These are phyloP conservation scores for Gobiocypris rarus DNA, from an alignment of 2,113 vertebrate genomes.

Conservation along the genomic window DNA sequence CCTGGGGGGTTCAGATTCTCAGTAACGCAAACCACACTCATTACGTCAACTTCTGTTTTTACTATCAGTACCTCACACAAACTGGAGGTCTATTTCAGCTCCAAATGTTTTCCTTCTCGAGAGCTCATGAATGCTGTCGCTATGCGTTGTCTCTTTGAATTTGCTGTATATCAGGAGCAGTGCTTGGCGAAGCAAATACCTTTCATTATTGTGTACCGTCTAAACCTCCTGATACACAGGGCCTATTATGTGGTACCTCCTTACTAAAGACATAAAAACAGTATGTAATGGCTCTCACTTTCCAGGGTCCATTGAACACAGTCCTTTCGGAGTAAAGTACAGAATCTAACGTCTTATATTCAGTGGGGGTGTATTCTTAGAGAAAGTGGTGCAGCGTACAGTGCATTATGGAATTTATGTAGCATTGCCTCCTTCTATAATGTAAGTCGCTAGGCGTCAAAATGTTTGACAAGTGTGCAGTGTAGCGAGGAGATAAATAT, in stretches of 20 bases:
- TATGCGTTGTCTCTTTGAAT: conserved; percentile 25
- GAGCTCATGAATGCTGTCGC: conserved; percentile 18
- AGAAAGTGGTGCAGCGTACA: not conserved
- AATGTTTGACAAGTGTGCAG: conserved; percentile 19
- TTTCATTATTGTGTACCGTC: conserved; percentile 28
- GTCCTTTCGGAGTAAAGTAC: not conserved
- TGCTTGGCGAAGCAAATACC: conserved; percentile 10
- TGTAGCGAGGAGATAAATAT: not conserved
- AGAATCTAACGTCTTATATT: conserved; percentile 17
- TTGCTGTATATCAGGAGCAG: conserved; percentile 10
- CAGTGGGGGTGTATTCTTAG: conserved; percentile 17
- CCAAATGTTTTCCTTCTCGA: conserved; percentile 33
- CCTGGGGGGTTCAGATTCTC: conserved; percentile 23
- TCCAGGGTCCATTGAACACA: conserved; percentile 16
- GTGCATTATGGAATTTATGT: conserved; percentile 12
- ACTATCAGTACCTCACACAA: conserved; percentile 30
- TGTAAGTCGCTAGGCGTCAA: not conserved
- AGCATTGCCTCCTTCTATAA: conserved; percentile 24
- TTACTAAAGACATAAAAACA: conserved; percentile 7
- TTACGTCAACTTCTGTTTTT: conserved; percentile 43
- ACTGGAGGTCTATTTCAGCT: conserved; percentile 23
- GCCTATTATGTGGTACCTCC: conserved; percentile 1
- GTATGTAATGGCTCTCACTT: conserved; percentile 14
- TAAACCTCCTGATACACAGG: conserved; percentile 8
- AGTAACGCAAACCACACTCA: conserved; percentile 36